Percentiles rank a stretch among this genome's conserved stretches.
Evolutionary conservation across 2,888 invertebrate species (phyloP).

Genomic region (Terebella lapidaria): DNA sequence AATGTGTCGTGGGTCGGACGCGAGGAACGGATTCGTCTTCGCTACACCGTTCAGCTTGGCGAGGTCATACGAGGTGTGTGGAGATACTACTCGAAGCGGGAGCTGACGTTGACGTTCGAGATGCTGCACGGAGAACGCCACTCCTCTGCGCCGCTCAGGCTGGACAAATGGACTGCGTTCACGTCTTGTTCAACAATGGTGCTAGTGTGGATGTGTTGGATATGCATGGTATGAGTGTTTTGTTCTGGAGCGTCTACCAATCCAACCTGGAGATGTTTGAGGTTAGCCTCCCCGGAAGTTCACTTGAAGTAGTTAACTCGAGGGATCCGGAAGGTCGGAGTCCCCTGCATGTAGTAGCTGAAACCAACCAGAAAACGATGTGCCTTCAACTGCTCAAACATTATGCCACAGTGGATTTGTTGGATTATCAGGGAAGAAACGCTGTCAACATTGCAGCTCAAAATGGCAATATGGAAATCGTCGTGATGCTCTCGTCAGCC

Average conservation of each 20-base stretch:
- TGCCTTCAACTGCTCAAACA: slow-evolving; percentile 1
- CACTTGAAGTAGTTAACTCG: neutral
- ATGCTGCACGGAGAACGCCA: slow-evolving; percentile 5
- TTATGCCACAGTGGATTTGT: slow-evolving; percentile 1
- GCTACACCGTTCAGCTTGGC: slow-evolving; percentile 7
- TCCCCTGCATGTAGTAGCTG: slow-evolving; percentile 8
- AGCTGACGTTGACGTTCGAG: slow-evolving; percentile 6
- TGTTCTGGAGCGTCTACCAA: slow-evolving; percentile 6
- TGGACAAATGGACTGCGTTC: neutral
- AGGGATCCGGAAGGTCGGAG: neutral
- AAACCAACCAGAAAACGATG: neutral
- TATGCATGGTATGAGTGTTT: neutral
- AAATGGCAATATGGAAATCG: neutral
- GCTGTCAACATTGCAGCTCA: slow-evolving; percentile 8
- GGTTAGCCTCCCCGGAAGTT: neutral
- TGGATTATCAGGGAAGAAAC: neutral
- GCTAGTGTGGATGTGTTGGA: neutral
- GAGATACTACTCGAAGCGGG: slow-evolving; percentile 5
- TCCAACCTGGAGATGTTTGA: neutral
- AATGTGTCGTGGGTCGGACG: neutral
- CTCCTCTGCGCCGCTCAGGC: slow-evolving; percentile 6
- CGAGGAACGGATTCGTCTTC: slow-evolving; percentile 5
- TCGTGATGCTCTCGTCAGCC: neutral
- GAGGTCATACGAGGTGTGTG: slow-evolving; percentile 1
- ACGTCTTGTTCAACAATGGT: slow-evolving; percentile 3